Evolutionary conservation across 1,140 invertebrate genomes (phyloP), one percentile per base, ranked within the genome.

Genomic region (Eumaeus atala): DNA sequence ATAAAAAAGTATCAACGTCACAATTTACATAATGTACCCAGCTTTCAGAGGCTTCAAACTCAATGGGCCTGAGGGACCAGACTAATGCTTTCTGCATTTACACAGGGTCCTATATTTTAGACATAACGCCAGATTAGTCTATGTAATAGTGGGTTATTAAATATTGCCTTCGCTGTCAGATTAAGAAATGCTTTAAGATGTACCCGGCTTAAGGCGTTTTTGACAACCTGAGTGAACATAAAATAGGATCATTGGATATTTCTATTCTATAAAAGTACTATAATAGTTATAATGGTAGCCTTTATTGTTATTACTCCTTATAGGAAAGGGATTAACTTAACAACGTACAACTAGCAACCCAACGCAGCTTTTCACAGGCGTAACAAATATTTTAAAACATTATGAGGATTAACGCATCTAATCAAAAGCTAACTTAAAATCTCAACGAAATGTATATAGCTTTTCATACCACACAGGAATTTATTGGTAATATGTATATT

Each of bases 61-160:
- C 61, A 66, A 63, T 61, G 55, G 63, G 34, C 70, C 65, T 57
- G 34, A 61, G 74, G 70, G 69, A 62, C 42, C 56, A 65, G 62
- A 72, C 40, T 77, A 77, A 80, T 80, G 65, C 65, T 61, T 63
- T 64, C 58, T 69, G 55, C 66, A 66, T 77, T 72, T 75, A 70
- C 67, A 65, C 55, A 56, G 63, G 60, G 48, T 58, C 21, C 61
- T 63, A 67, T 56, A 61, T 67, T 64, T 65, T 36, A 60, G 42
- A 76, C 70, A 78, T 78, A 78, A 78, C 59, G 60, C 56, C 58
- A 67, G 75, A 75, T 75, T 71, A 74, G 61, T 64, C 64, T 59
- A 58, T 67, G 56, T 58, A 58, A 54, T 62, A 61, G 62, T 63
- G 59, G 66, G 64, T 66, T 60, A 44, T 44, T 44, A 16, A 63